A percentile compares a stretch with the other conserved stretches of the same genome.
Conservation (phyloP, 1,140 invertebrate species). For the Lordiphosa mommai region DNA sequence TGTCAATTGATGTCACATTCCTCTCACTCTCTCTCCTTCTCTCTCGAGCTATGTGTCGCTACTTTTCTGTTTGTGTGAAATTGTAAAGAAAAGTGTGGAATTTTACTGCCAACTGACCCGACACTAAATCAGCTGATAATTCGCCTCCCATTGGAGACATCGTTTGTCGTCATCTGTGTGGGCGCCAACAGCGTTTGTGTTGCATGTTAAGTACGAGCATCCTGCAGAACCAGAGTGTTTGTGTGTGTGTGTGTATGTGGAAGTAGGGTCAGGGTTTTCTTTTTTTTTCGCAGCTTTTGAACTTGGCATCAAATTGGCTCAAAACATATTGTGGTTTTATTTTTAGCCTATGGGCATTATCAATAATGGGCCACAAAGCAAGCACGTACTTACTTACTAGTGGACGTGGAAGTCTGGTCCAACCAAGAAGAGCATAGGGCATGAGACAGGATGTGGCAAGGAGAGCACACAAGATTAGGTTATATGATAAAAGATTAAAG, state of each 20-base stretch:
- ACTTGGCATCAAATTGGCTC: constrained; percentile 46
- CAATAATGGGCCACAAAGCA: constrained; percentile 14
- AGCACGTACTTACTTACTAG: not conserved
- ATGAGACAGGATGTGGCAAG: not conserved
- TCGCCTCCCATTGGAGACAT: constrained; percentile 25
- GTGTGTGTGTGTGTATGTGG: constrained; percentile 9
- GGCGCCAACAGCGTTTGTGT: constrained; percentile 34
- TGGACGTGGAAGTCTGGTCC: not conserved
- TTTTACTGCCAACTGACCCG: constrained; percentile 66
- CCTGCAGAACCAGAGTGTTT: constrained; percentile 2
- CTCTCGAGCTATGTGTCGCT: not conserved
- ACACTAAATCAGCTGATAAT: constrained; percentile 74
- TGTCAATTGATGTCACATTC: constrained; percentile 77
- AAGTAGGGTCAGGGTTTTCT: constrained; percentile 24
- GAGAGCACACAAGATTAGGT: not conserved
- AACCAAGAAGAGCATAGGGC: not conserved
- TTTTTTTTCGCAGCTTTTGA: constrained; percentile 13
- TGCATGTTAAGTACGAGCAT: constrained; percentile 39
- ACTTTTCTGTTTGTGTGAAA: constrained; percentile 39
- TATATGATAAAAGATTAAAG: no score
- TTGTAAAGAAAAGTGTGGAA: constrained; percentile 74
- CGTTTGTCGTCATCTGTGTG: constrained; percentile 28
- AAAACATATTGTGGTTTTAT: constrained; percentile 43
- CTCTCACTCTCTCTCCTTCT: constrained; percentile 8
- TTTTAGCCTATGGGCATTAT: constrained; percentile 42